Base-by-base conservation (phyloP, 35 echinoderm and acorn worm genomes). In the Eucidaris tribuloides region DNA sequence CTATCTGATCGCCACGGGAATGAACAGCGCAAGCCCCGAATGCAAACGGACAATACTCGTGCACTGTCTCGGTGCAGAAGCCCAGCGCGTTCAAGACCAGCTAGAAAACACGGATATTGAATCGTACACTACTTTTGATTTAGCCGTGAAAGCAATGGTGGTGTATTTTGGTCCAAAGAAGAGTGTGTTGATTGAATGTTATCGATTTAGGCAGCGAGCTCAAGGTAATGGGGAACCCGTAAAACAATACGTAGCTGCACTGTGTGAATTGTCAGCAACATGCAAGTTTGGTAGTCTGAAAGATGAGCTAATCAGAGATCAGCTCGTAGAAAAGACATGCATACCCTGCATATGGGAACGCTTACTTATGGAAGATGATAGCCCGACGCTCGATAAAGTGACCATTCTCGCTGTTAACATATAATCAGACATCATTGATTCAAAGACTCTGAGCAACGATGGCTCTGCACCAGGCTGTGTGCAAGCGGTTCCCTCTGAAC, bases 101-200 rank as follows among this genome's bases (percentile, higher is more conserved):
- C 54, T 58, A 2, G 54, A 58, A 2, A 2, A 17, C 27, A 14
- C 5, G 2, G 58, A 32, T 62, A n/a, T n/a, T n/a, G n/a, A n/a
- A n/a, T n/a, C n/a, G n/a, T n/a, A n/a, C n/a, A n/a, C n/a, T n/a
- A 62, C 58, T 23, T 62, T 30, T 32, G n/a, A 24, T 62, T 7
- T 30, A 19, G 5, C 58, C 34, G 5, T 62, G 5, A 17, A 62
- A 3, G 58, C 4, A 5, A 23, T 62, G 27, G n/a, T 30, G 24
- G 36, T 32, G 1, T 31, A 83, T 58, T 88, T 93, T 57, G 39
- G 37, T 5, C 71, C 66, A 6, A 83, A 58, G 44, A n/a, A 68
- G 22, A 94, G 80, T 78, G 76, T 81, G 30, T 50, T 89, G 3
- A 58, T 57, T 30, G 86, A 89, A 72, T 76, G 92, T 20, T 94